Evolutionary conservation across 2,797 vertebrate genomes (phyloP).

Genomic region (Nyctibius grandis): DNA sequence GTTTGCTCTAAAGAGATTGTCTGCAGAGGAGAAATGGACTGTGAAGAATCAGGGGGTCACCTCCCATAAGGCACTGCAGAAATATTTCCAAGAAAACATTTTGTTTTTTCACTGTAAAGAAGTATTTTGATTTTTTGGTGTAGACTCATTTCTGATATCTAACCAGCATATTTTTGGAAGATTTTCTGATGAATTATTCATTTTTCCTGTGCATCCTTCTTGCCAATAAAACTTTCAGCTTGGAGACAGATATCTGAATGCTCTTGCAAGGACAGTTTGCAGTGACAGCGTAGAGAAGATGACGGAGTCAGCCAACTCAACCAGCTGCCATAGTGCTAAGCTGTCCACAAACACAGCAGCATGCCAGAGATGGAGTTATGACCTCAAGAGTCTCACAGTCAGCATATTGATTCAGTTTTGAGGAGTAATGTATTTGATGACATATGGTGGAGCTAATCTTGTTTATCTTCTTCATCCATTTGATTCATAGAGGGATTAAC

Average conservation of each 20-base stretch:
- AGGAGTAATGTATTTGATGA: neutral
- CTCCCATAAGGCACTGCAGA: neutral
- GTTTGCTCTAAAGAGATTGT: neutral
- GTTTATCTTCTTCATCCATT: neutral
- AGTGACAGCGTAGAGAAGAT: neutral
- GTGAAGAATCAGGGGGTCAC: neutral
- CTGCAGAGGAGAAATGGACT: neutral
- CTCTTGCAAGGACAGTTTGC: neutral
- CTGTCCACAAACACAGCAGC: slow-evolving; percentile 17
- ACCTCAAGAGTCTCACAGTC: neutral
- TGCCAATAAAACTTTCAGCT: slow-evolving; percentile 36
- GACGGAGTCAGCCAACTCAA: slow-evolving; percentile 10
- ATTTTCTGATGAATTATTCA: slow-evolving; percentile 25
- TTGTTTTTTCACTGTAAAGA: neutral
- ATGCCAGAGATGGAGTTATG: neutral
- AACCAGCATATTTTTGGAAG: neutral
- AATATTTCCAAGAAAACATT: neutral
- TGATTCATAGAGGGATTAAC: neutral
- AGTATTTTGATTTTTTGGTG: neutral
- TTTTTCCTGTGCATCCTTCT: neutral
- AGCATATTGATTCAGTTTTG: neutral
- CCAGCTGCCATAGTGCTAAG: slow-evolving; percentile 9
- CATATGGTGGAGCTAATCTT: neutral
- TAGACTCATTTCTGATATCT: neutral
- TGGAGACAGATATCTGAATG: neutral